Evolutionary conservation across 2,888 invertebrate species (phyloP).

Genomic region (Thera obeliscata): DNA sequence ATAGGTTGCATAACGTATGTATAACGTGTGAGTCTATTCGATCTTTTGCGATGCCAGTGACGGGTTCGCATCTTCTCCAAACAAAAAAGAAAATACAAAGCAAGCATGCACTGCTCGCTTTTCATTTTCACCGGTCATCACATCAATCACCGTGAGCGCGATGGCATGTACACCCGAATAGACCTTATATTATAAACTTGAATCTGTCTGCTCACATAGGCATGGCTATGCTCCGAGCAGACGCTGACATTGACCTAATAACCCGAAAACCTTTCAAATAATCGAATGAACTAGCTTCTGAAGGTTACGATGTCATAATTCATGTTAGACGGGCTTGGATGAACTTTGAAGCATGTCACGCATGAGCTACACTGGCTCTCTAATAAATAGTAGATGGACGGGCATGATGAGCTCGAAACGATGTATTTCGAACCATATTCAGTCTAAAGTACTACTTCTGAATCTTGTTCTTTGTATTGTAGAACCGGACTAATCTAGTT

Average conservation of each 20-base stretch:
- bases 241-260: conserved; percentile 40
- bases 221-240: conserved; percentile 2
- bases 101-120: too few species aligned
- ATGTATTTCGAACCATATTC: neutral
- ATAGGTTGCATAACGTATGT: too few species aligned
- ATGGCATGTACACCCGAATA: too few species aligned
- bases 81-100: too few species aligned
- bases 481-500: conserved; percentile 9
- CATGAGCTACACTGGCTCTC: too few species aligned
- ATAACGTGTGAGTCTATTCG: too few species aligned
- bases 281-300: neutral
- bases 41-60: too few species aligned
- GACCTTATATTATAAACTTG: neutral
- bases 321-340: neutral
- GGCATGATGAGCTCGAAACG: neutral
- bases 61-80: too few species aligned
- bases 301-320: conserved; percentile 4
- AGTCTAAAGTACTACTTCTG: neutral
- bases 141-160: too few species aligned
- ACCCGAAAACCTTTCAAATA: conserved; percentile 34
- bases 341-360: neutral
- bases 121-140: neutral
- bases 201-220: neutral
- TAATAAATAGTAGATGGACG: neutral
- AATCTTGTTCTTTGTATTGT: neutral